Evolutionary conservation across 2,797 vertebrate species (phyloP).

Genomic region (Danio aesculapii): DNA sequence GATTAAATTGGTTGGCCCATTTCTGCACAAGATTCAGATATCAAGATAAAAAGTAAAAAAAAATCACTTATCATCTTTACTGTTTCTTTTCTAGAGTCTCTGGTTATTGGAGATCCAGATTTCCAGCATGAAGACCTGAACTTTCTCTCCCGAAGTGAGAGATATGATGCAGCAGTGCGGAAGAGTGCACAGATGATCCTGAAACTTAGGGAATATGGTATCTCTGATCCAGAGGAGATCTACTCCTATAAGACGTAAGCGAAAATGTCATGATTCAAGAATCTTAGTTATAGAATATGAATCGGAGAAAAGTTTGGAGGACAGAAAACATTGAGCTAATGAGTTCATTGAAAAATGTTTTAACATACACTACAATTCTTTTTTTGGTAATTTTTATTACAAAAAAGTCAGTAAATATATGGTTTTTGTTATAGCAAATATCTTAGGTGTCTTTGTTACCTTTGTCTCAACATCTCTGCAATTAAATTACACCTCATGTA

Average conservation of each 20-base stretch:
- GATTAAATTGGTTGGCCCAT: too few relatives aligned
- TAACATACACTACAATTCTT: neutral
- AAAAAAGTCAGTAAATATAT: neutral
- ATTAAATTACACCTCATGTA: neutral
- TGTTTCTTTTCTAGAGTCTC: slow-evolving; percentile 73
- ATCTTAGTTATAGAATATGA: neutral
- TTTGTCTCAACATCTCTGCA: neutral
- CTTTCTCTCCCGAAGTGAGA: slow-evolving; percentile 93
- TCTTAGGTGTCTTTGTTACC: neutral
- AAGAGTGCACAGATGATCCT: slow-evolving; percentile 91
- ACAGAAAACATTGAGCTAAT: neutral
- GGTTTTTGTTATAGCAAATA: neutral
- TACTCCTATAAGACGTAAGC: slow-evolving; percentile 91
- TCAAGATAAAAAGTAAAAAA: neutral
- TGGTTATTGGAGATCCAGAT: slow-evolving; percentile 89
- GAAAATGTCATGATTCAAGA: neutral
- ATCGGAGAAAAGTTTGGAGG: neutral
- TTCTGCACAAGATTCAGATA: neutral
- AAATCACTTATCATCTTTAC: neutral
- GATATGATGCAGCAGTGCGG: slow-evolving; percentile 90
- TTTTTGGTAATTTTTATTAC: too few relatives aligned
- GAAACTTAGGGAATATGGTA: slow-evolving; percentile 90
- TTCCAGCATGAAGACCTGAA: slow-evolving; percentile 91
- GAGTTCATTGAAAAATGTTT: neutral
- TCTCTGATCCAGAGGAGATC: slow-evolving; percentile 94